Base-by-base conservation (phyloP, 92 coral and sea anemone species). In the Actinostola sp. region DNA sequence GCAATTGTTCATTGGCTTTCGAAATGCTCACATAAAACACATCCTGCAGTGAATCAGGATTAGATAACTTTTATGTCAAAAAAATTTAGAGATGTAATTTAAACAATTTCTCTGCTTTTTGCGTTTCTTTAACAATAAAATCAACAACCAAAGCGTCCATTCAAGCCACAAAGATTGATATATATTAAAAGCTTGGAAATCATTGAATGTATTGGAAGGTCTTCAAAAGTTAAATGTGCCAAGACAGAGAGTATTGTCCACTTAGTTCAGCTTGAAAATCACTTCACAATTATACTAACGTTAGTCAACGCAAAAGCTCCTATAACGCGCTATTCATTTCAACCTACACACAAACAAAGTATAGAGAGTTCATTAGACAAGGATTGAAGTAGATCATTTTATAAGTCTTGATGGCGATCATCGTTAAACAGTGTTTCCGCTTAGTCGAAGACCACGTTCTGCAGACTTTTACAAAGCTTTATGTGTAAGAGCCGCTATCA, bases 401-500 rank as follows among this genome's bases (percentile, higher is more conserved):
- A n/a, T n/a, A n/a, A n/a, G n/a, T n/a, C n/a, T n/a, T n/a, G n/a
- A n/a, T n/a, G n/a, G n/a, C n/a, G n/a, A n/a, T n/a, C n/a, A n/a
- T n/a, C n/a, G n/a, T n/a, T n/a, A n/a, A n/a, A n/a, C 21, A 60
- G 27, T 63, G 62, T 62, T 74, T 62, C 59, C 69, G 57, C 61
- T 60, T 44, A 8, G 26, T 11, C 36, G 43, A 60, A 13, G 34
- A 33, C 54, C 44, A 43, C 68, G 44, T 36, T 42, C 72, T 48
- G 55, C 23, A 66, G 36, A 48, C 72, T 30, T 44, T 30, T 66
- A 46, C 29, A 66, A 44, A 44, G 72, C 23, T 66, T 66, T 66
- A 43, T 34, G 26, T 24, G 70, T 16, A 36, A 38, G 51, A 58
- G 62, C 64, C 74, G 90, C 86, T 81, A 72, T 76, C 89, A 70